A percentile compares a stretch with the other conserved stretches of the same genome.
These are phyloP conservation scores for Scelioninae gen. 2 DNA, from an alignment of 2,888 invertebrate genomes.

Conservation along the genomic window DNA sequence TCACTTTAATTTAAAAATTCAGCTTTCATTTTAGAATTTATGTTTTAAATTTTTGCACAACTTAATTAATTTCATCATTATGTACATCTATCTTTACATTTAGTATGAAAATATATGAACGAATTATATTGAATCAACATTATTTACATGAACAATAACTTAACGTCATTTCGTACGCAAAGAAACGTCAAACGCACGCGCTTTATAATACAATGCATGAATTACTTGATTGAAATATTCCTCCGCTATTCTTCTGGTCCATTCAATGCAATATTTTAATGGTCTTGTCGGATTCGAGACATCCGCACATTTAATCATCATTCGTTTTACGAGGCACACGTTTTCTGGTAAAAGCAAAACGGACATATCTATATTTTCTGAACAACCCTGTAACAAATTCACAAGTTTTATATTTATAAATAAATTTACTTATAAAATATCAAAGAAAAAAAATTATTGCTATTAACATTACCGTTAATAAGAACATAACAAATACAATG, in stretches of 20 bases:
- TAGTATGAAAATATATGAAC: no score
- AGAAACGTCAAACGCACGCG: slow-evolving; percentile 7
- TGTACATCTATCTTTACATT: no score
- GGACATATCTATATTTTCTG: slow-evolving; percentile 68
- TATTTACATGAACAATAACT: slow-evolving; percentile 16
- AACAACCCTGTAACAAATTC: slow-evolving; percentile 63
- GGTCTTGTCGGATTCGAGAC: slow-evolving; percentile 97
- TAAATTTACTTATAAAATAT: neutral
- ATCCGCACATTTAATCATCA: slow-evolving; percentile 99
- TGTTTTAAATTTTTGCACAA: no score
- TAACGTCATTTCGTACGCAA: neutral
- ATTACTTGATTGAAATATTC: slow-evolving; percentile 93
- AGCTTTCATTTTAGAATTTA: no score
- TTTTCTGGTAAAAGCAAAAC: slow-evolving; percentile 84
- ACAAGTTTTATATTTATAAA: no score
- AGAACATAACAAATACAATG: no score
- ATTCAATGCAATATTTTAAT: slow-evolving; percentile 88
- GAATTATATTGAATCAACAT: no score
- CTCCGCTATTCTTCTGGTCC: slow-evolving; percentile 97
- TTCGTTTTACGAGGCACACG: slow-evolving; percentile 90
- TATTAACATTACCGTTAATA: no score
- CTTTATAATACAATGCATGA: slow-evolving; percentile 28
- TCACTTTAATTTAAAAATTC: no score
- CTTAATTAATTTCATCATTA: no score
- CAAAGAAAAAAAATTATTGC: no score